Conservation (phyloP, 2,888 invertebrate species). For the Cryptus viduatorius region DNA sequence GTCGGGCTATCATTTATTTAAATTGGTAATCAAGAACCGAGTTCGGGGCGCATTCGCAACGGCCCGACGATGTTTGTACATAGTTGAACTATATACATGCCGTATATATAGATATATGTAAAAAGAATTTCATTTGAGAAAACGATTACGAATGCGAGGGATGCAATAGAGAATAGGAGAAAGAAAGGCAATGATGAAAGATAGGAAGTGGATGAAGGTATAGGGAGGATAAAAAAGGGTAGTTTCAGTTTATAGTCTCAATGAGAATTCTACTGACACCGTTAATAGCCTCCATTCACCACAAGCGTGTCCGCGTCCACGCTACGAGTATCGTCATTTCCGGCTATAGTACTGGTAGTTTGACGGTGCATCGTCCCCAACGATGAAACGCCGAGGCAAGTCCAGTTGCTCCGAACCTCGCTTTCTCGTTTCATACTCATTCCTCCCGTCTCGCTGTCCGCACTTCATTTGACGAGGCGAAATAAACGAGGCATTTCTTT, state of each 20-base stretch:
- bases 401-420: slow-evolving; percentile 38
- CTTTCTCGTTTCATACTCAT: slow-evolving; percentile 50
- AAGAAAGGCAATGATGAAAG: slow-evolving; percentile 18
- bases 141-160: slow-evolving; percentile 51
- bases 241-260: slow-evolving; percentile 60
- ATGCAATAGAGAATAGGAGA: slow-evolving; percentile 11
- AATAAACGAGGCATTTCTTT: slow-evolving; percentile 30
- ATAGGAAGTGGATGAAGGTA: slow-evolving; percentile 31
- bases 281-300: slow-evolving; percentile 54
- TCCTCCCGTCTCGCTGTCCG: slow-evolving; percentile 30
- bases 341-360: slow-evolving; percentile 58
- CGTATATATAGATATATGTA: neutral
- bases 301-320: slow-evolving; percentile 34
- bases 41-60: slow-evolving; percentile 20
- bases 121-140: slow-evolving; percentile 40
- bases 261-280: slow-evolving; percentile 65
- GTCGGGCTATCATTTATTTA: slow-evolving; percentile 81
- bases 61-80: slow-evolving; percentile 37
- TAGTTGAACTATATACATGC: slow-evolving; percentile 8
- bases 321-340: slow-evolving; percentile 64
- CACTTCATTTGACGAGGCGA: slow-evolving; percentile 27
- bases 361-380: slow-evolving; percentile 42
- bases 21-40: slow-evolving; percentile 77
- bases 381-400: slow-evolving; percentile 46
- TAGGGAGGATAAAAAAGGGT: slow-evolving; percentile 35